Evolutionary conservation across 2,888 invertebrate genomes (phyloP), one percentile per base, ranked within the genome.

Genomic region (Zygaena filipendulae): DNA sequence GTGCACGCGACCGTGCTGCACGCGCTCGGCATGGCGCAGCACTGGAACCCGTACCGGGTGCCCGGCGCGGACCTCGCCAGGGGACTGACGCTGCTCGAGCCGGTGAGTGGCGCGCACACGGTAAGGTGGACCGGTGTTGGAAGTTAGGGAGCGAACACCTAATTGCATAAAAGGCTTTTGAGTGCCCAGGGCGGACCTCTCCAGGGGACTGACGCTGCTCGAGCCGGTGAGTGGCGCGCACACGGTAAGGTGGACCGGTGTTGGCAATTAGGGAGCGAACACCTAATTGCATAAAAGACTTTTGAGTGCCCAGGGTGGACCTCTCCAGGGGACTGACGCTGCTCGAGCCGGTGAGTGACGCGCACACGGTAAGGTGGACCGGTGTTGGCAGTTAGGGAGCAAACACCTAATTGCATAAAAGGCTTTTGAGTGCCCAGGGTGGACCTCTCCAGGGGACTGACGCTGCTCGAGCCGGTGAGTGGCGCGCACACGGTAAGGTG

Each of bases 1-100:
- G 82, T 97, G 14, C 85, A 96, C 59, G 85, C 86, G 18, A 95
- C 94, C 0, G 26, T 97, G 2, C 62, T 86, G 37, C 87, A 88
- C 46, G 81, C 91, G 1, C 51, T 93, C 4, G 70, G 85, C 32
- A 56, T 84, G 45, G 50, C 47, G 10, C 24, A 45, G 1, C 52
- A 71, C 4, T 60, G 54, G 33, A 56, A 71, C 25, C 27, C 49
- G 2, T 63, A 74, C 34, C 63, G 52, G 13, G 67, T 77, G 0
- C 30, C 41, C 0, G 86, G 84, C 0, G 80, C 85, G 32, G 70
- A 84, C 18, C 53, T 64, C 10, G 56, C 82, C 2, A 69, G 88
- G 32, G 84, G 82, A 0, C 60, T 88, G 35, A 84, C 84, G 4
- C 58, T 88, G 20, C 83, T 88, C 40, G 77, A 85, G 28, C 82